Percentiles rank a stretch among this genome's conserved stretches.
These are phyloP conservation scores for Florisuga fusca DNA, from an alignment of 2,797 vertebrate genomes.

Conservation along the genomic window DNA sequence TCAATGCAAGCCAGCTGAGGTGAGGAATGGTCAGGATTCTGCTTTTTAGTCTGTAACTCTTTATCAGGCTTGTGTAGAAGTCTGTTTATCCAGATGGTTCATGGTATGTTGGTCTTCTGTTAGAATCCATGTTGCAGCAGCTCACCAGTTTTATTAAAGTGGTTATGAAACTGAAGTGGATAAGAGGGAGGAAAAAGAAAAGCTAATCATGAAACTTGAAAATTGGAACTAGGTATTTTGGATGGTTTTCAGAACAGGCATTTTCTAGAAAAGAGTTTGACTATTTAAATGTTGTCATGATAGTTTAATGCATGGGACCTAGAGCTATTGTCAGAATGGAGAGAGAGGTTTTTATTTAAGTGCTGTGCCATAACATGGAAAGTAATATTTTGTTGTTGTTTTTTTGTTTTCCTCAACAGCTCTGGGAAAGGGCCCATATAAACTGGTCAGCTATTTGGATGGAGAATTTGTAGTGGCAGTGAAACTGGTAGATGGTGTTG, in stretches of 20 bases:
- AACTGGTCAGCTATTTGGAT: constrained; percentile 84
- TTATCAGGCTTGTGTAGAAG: background rate
- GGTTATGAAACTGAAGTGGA: background rate
- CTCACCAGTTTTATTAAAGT: background rate
- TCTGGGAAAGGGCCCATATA: constrained; percentile 93
- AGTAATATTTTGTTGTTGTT: constrained; percentile 34
- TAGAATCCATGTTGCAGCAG: background rate
- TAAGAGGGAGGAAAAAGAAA: background rate
- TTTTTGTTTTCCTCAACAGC: constrained; percentile 73
- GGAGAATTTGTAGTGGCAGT: constrained; percentile 76
- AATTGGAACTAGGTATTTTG: background rate
- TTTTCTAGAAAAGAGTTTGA: background rate
- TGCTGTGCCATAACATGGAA: background rate
- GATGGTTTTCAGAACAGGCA: background rate
- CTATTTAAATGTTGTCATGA: background rate
- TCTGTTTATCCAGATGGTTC: background rate
- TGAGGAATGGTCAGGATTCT: background rate
- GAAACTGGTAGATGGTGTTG: constrained; percentile 71
- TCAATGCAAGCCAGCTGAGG: background rate
- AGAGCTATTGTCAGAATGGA: background rate
- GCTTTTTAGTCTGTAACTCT: background rate
- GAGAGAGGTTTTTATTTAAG: background rate
- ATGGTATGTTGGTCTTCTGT: background rate
- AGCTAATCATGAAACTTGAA: background rate
- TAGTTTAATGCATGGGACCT: background rate